A percentile compares a stretch with the other conserved stretches of the same genome.
phyloP scores from a whole-genome alignment of 2,888 invertebrate genomes.

The Oligia strigilis region DNA sequence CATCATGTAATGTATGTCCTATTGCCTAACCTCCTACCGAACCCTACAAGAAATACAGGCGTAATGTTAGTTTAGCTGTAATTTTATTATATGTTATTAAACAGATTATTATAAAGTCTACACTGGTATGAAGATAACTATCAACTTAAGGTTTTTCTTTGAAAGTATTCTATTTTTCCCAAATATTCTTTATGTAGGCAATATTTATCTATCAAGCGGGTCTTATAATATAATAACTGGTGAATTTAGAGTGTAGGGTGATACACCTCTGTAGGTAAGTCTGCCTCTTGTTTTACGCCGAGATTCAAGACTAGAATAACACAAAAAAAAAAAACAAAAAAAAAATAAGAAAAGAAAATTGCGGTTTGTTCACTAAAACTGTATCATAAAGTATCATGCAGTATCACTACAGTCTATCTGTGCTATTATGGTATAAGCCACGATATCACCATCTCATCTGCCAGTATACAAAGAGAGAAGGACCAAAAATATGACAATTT shows the following conservation, averaged over 20 bases:
- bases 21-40: too few species aligned
- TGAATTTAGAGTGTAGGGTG: neutral
- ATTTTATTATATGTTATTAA: too few species aligned
- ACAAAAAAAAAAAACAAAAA: neutral
- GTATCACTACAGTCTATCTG: neutral
- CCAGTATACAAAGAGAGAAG: conserved; percentile 40
- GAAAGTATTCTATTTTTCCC: too few species aligned
- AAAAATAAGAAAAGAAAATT: neutral
- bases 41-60: too few species aligned
- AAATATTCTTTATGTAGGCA: too few species aligned
- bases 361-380: neutral
- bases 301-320: neutral
- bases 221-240: neutral
- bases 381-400: neutral
- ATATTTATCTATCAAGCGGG: neutral
- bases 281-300: neutral
- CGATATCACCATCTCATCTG: conserved; percentile 40
- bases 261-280: neutral
- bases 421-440: neutral
- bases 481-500: conserved; percentile 65
- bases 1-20: too few species aligned
- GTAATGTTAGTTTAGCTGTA: too few species aligned
- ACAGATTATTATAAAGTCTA: too few species aligned
- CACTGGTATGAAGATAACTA: too few species aligned
- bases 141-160: too few species aligned